These are phyloP conservation scores for Luidia sarsii DNA, from an alignment of 53 echinoderm and acorn worm genomes.

Conservation along the genomic window DNA sequence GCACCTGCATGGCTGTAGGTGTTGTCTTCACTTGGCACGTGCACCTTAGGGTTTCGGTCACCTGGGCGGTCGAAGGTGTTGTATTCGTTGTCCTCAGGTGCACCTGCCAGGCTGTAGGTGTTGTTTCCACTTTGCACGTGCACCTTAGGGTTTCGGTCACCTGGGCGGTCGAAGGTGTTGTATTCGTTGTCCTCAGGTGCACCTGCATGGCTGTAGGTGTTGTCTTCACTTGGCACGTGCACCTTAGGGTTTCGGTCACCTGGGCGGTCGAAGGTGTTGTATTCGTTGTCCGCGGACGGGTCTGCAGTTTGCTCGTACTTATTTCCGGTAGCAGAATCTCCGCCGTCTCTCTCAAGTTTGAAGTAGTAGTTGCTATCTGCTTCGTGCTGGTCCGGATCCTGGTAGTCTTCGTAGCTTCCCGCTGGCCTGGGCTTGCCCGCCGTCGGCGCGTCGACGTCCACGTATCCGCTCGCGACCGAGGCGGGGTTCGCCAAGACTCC, in stretches of 20 bases:
- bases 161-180: conserved; percentile 13
- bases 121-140: background rate
- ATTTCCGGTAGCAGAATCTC: background rate
- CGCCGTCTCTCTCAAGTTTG: conserved; percentile 7
- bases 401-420: background rate
- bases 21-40: background rate
- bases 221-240: background rate
- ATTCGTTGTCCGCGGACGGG: background rate
- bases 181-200: conserved; percentile 10
- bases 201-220: background rate
- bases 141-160: background rate
- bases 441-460: conserved; percentile 5
- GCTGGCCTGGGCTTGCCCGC: background rate
- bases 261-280: conserved; percentile 16
- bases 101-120: conserved; percentile 1
- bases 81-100: background rate
- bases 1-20: background rate
- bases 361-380: conserved; percentile 26
- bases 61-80: conserved; percentile 11
- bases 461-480: conserved; percentile 14
- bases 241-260: background rate
- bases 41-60: background rate
- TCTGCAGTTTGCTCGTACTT: background rate
- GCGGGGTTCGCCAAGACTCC: too few species aligned
- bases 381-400: background rate